A percentile compares a stretch with the other conserved stretches of the same genome.
Conservation (phyloP, 2,113 vertebrate species). For the Hemiprocne comata region DNA sequence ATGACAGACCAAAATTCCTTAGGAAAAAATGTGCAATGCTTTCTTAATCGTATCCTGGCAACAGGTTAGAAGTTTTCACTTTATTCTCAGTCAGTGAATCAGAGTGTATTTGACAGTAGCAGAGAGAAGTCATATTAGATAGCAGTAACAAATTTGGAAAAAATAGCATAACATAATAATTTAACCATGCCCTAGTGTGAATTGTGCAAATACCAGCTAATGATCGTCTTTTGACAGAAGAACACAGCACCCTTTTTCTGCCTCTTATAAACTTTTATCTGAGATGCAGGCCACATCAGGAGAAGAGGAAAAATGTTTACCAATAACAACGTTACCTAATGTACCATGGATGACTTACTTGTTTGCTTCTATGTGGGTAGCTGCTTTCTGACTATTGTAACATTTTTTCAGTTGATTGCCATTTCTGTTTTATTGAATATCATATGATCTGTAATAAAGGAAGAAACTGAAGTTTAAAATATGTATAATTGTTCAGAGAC, state of each 20-base stretch:
- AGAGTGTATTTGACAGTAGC: neutral
- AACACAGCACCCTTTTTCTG: neutral
- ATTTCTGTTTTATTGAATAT: neutral
- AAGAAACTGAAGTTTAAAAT: neutral
- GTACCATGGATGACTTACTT: neutral
- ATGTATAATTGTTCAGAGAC: rapidly evolving
- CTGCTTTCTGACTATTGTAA: neutral
- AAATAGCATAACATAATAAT: neutral
- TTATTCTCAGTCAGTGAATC: neutral
- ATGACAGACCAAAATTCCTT: neutral
- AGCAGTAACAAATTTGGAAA: neutral
- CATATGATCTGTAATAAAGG: neutral
- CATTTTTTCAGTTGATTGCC: neutral
- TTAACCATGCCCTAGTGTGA: neutral
- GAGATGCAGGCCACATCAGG: neutral
- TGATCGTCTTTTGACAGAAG: neutral
- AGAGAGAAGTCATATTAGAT: neutral
- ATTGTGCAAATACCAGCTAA: neutral
- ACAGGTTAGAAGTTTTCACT: neutral
- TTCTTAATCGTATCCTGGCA: neutral
- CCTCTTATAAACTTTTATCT: neutral
- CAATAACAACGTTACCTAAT: rapidly evolving
- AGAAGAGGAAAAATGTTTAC: neutral
- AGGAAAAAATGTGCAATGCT: neutral
- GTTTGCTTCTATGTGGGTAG: neutral